Conservation (phyloP, 2,888 invertebrate genomes). For the Dynastes maya region DNA sequence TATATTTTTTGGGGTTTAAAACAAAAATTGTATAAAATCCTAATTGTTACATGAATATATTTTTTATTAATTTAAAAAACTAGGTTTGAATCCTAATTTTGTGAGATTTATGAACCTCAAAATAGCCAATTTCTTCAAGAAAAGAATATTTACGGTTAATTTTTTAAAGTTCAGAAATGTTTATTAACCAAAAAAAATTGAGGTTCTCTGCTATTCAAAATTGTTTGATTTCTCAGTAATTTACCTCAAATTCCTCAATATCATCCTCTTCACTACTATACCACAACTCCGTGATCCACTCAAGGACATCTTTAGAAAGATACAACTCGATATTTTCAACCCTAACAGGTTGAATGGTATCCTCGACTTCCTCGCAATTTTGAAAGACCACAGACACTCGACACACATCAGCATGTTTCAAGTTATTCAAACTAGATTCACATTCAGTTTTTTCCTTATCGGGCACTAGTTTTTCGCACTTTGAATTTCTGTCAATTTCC, state of each 20-base stretch:
- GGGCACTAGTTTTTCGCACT: too few species aligned
- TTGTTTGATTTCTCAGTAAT: neutral
- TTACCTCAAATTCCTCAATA: conserved; percentile 69
- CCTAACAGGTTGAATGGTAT: conserved; percentile 57
- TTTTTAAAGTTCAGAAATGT: too few species aligned
- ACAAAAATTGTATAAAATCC: too few species aligned
- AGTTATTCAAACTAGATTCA: neutral
- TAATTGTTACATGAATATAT: too few species aligned
- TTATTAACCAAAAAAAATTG: too few species aligned
- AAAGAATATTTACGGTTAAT: too few species aligned
- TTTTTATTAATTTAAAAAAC: too few species aligned
- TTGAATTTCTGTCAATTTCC: neutral
- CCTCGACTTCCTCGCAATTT: conserved; percentile 58
- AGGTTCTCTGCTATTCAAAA: neutral
- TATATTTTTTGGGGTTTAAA: too few species aligned
- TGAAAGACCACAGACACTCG: conserved; percentile 61
- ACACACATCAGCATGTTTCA: conserved; percentile 62
- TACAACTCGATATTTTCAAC: conserved; percentile 72
- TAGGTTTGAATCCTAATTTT: too few species aligned
- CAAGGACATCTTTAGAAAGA: conserved; percentile 72
- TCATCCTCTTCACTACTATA: conserved; percentile 69
- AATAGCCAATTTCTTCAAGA: too few species aligned
- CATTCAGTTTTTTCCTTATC: too few species aligned
- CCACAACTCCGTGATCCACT: conserved; percentile 72
- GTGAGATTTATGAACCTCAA: too few species aligned